These are phyloP conservation scores for Galaxea fascicularis DNA, from an alignment of 92 coral and sea anemone species.

Conservation along the genomic window DNA sequence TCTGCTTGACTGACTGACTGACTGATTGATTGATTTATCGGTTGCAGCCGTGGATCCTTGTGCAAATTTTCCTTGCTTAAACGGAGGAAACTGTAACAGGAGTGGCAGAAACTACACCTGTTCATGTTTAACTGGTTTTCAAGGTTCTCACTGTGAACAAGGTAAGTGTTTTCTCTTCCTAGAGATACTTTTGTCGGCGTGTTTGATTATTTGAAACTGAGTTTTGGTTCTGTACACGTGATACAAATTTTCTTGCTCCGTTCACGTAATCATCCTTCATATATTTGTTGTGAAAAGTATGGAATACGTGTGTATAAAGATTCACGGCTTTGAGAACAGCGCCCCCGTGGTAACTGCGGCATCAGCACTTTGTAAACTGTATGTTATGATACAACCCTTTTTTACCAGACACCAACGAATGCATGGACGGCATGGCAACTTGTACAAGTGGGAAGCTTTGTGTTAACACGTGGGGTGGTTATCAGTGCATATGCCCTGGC, in stretches of 20 bases:
- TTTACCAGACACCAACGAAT: conserved; percentile 39
- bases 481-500: conserved; percentile 32
- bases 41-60: conserved; percentile 50
- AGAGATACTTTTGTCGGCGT: too few relatives aligned
- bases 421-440: background rate
- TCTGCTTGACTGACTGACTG: too few relatives aligned
- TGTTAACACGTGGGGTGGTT: conserved; percentile 35
- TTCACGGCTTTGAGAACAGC: too few relatives aligned
- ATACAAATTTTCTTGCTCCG: too few relatives aligned
- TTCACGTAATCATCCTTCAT: too few relatives aligned
- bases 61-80: conserved; percentile 25
- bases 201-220: too few relatives aligned
- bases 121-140: conserved; percentile 27
- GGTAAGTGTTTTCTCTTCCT: conserved; percentile 6
- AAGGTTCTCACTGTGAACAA: conserved; percentile 41
- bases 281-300: too few relatives aligned
- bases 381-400: background rate
- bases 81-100: conserved; percentile 46
- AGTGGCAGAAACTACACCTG: conserved; percentile 32
- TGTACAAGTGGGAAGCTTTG: conserved; percentile 28
- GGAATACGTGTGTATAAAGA: too few relatives aligned
- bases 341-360: too few relatives aligned
- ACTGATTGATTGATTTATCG: background rate
- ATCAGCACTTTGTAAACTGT: too few relatives aligned
- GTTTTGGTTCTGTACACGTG: too few relatives aligned